Evolutionary conservation across 2,797 vertebrate genomes (phyloP).

Genomic region (Rhyacichthys aspro): DNA sequence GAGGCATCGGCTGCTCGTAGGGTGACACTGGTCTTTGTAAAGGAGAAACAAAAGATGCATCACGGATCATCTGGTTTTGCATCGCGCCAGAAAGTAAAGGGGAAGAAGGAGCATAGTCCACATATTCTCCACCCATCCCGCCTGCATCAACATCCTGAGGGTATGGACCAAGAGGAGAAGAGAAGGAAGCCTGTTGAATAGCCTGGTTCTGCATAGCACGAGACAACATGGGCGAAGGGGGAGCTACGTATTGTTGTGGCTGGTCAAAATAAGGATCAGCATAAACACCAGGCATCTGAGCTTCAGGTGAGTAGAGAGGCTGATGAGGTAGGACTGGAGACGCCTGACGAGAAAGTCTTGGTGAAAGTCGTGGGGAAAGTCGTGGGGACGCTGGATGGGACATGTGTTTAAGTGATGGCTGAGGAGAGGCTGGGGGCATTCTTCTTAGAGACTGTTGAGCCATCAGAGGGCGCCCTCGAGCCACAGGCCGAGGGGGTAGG

Average conservation of each 20-base stretch:
- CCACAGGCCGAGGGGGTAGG: conserved; percentile 70
- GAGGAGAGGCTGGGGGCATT: conserved; percentile 70
- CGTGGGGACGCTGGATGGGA: conserved; percentile 52
- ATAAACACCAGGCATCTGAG: conserved; percentile 25
- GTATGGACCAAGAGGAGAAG: conserved; percentile 43
- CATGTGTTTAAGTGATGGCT: conserved; percentile 74
- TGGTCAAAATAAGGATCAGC: conserved; percentile 49
- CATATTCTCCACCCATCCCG: conserved; percentile 45
- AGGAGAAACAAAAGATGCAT: conserved; percentile 43
- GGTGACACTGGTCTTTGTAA: conserved; percentile 22
- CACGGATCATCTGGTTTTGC: conserved; percentile 60
- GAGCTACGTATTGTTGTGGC: conserved; percentile 29
- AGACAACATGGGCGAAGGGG: conserved; percentile 60
- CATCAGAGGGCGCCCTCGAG: conserved; percentile 76
- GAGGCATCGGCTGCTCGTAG: conserved; percentile 28
- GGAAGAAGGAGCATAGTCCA: conserved; percentile 47
- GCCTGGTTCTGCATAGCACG: conserved; percentile 56
- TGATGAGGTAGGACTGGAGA: conserved; percentile 49
- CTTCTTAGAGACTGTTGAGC: conserved; percentile 66
- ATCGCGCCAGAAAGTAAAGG: conserved; percentile 57
- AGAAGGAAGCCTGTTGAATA: conserved; percentile 51
- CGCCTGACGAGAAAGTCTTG: conserved; percentile 66
- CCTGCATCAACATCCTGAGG: conserved; percentile 40
- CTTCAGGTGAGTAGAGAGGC: conserved; percentile 32
- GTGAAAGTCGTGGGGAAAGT: conserved; percentile 56